Percentiles rank a stretch among this genome's conserved stretches.
Evolutionary conservation across 2,113 vertebrate genomes (phyloP).

Genomic region (Macheiramphus alcinus): DNA sequence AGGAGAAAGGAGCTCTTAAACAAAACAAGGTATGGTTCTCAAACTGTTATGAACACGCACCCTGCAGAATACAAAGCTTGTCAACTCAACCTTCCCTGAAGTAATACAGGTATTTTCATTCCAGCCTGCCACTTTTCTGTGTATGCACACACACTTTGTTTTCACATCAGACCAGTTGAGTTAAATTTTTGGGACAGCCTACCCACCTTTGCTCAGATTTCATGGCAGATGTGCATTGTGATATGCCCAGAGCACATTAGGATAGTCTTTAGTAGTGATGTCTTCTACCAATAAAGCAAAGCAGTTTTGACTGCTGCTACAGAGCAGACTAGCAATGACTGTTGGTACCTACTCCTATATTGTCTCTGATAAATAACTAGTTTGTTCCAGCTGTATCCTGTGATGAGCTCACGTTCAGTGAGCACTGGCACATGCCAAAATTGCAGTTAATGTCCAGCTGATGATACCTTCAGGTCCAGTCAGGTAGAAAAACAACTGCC

Average conservation of each 20-base stretch:
- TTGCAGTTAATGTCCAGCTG: not conserved
- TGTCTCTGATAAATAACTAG: not conserved
- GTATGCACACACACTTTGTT: not conserved
- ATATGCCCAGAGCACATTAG: not conserved
- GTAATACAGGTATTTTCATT: not conserved
- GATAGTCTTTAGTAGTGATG: not conserved
- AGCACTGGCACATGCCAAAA: not conserved
- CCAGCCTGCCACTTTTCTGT: not conserved
- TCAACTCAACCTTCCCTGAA: not conserved
- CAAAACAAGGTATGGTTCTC: constrained; percentile 91
- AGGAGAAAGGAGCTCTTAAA: constrained; percentile 98
- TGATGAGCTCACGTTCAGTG: not conserved
- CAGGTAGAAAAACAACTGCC: not conserved
- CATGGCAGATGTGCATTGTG: not conserved
- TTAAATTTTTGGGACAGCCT: not conserved
- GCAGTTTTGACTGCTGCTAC: not conserved
- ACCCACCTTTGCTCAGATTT: not conserved
- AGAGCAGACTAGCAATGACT: not conserved
- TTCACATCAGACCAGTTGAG: not conserved
- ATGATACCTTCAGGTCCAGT: not conserved
- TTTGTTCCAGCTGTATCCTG: not conserved
- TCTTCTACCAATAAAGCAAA: not conserved
- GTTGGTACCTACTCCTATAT: not conserved
- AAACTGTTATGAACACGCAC: not conserved
- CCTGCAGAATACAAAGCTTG: not conserved